Percentiles rank a stretch among this genome's conserved stretches.
These are phyloP conservation scores for Drosophila helvetica DNA, from an alignment of 2,888 invertebrate genomes.

Conservation along the genomic window DNA sequence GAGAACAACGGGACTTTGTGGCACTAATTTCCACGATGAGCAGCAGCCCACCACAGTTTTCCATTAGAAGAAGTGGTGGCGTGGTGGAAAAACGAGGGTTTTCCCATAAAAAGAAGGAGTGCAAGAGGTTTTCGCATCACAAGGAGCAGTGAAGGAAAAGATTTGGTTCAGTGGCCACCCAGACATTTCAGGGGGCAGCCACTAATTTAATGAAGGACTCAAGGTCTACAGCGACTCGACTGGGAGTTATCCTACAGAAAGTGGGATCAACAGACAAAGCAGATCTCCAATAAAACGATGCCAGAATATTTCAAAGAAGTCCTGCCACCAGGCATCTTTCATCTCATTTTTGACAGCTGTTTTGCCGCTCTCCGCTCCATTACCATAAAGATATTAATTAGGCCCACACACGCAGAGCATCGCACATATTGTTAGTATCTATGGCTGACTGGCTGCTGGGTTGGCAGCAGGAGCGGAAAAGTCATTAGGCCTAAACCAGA, in stretches of 20 bases:
- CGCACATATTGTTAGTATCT: neutral
- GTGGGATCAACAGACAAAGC: too few relatives aligned
- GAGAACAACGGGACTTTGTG: slow-evolving; percentile 9
- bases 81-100: neutral
- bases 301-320: neutral
- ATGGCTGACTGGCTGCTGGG: neutral
- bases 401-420: neutral
- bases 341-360: slow-evolving; percentile 15
- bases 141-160: too few relatives aligned
- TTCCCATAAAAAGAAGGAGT: slow-evolving; percentile 14
- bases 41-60: slow-evolving; percentile 15
- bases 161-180: too few relatives aligned
- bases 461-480: neutral
- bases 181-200: too few relatives aligned
- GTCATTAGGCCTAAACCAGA: slow-evolving; percentile 12
- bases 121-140: slow-evolving; percentile 16
- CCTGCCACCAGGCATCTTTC: neutral
- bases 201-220: slow-evolving; percentile 41
- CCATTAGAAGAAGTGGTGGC: slow-evolving; percentile 3
- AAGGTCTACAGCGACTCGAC: slow-evolving; percentile 14
- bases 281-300: too few relatives aligned
- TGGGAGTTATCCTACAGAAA: slow-evolving; percentile 8
- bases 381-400: slow-evolving; percentile 46
- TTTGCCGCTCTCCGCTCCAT: slow-evolving; percentile 16
- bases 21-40: slow-evolving; percentile 37